Evolutionary conservation across 2,797 vertebrate species (phyloP).

Genomic region (Glossophaga mutica): DNA sequence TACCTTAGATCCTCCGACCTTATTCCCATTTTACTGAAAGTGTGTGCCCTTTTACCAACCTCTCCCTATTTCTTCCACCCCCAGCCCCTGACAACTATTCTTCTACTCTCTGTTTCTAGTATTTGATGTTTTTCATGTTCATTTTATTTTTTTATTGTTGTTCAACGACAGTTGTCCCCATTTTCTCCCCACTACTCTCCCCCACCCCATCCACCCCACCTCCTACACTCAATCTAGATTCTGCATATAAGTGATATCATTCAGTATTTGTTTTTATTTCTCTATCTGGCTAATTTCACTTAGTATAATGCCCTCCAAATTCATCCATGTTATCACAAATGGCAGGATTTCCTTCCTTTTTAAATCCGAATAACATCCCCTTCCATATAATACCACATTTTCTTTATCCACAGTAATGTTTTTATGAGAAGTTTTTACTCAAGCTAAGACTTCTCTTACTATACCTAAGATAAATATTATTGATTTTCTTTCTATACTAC

Average conservation of each 20-base stretch:
- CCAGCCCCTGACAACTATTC: neutral
- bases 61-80: neutral
- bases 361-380: neutral
- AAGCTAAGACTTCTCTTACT: neutral
- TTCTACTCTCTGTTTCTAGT: neutral
- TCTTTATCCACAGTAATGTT: neutral
- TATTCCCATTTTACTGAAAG: neutral
- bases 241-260: neutral
- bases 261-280: neutral
- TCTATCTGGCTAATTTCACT: neutral
- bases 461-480: neutral
- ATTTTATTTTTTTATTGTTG: no score
- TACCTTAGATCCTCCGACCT: neutral
- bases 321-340: neutral
- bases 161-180: no score
- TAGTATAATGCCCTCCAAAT: neutral
- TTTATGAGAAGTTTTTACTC: neutral
- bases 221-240: neutral
- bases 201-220: no score
- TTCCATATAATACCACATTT: neutral
- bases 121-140: neutral
- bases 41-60: neutral
- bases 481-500: neutral
- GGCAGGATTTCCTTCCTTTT: neutral
- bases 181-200: no score